Base-by-base conservation (phyloP, 2,888 invertebrate genomes). In the Tuberolachnus salignus region DNA sequence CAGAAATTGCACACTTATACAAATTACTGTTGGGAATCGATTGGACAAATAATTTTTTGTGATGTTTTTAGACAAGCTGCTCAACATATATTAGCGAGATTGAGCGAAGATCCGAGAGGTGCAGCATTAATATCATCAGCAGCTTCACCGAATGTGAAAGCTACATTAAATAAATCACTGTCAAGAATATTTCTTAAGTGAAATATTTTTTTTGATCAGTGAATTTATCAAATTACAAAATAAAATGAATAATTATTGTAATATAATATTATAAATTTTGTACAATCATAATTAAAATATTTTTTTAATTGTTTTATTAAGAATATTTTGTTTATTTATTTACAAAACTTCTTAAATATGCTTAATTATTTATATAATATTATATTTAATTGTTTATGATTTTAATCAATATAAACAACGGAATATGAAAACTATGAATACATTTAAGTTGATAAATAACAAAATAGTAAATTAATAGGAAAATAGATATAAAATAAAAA, bases 161-260 rank as follows among this genome's bases (percentile, higher is more conserved):
- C 69, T 42, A 78, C 78, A 59, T 51, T 78, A 42, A 78, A 78
- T 78, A 78, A 78, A 78, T 78, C 78, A n/a, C 34, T 78, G 78
- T 78, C 78, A 42, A 78, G 69, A 44, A 78, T 78, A 78, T 78
- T 78, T 78, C 78, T 78, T 53, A 78, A 69, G 42, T 78, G 78
- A 78, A 78, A 78, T 78, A 69, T 78, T 44, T 8, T 34, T 49
- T 78, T 61, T 61, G 78, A 78, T 78, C 78, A 59, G 59, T 21
- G n/a, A 57, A 69, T 34, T 69, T 21, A 74, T 74, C 53, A 14
- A n/a, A 21, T 57, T 13, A 8, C n/a, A 63, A 44, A 64, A 64
- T 74, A 4, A 64, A 53, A 0, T 55, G n/a, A 34, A 64, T n/a
- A 26, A 26, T 66, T n/a, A 63, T 44, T 23, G 14, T 26, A 59